Conservation (phyloP, 2,113 vertebrate species). For the Furnarius figulus region DNA sequence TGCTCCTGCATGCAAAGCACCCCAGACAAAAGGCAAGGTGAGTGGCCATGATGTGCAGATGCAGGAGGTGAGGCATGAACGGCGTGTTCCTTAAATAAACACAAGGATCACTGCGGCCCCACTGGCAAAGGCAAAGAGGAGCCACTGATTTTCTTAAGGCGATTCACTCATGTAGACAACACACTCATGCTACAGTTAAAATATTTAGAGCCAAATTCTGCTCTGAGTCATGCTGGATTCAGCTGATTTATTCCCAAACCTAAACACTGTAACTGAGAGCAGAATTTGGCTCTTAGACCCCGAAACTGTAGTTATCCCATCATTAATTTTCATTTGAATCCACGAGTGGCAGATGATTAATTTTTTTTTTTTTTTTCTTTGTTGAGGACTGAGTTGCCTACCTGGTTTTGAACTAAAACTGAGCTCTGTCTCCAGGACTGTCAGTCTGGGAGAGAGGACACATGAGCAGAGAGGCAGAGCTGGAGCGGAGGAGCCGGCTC, state of each 20-base stretch:
- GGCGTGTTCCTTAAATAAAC: background rate
- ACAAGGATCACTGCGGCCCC: background rate
- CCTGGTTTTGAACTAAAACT: background rate
- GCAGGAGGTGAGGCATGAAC: conserved; percentile 13
- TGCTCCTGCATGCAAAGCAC: background rate
- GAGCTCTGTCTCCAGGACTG: background rate
- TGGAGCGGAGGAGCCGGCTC: too few species aligned
- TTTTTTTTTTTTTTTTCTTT: background rate
- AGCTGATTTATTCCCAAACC: background rate
- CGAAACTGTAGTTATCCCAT: background rate
- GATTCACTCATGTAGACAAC: conserved; percentile 25
- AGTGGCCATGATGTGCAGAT: background rate
- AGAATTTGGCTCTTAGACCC: background rate
- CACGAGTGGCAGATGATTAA: too few species aligned
- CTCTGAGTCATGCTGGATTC: background rate
- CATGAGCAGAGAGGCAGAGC: background rate
- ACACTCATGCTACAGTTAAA: conserved; percentile 16
- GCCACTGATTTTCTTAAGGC: conserved; percentile 35
- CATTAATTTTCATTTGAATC: rapidly evolving
- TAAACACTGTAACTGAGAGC: background rate
- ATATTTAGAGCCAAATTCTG: conserved; percentile 5
- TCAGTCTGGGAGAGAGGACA: background rate
- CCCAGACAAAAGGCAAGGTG: background rate
- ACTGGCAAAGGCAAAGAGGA: conserved; percentile 48
- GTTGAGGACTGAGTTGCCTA: background rate